Evolutionary conservation across 2,113 vertebrate species (phyloP), one percentile per base, ranked within the genome.

Genomic region (Dasyurus viverrinus): DNA sequence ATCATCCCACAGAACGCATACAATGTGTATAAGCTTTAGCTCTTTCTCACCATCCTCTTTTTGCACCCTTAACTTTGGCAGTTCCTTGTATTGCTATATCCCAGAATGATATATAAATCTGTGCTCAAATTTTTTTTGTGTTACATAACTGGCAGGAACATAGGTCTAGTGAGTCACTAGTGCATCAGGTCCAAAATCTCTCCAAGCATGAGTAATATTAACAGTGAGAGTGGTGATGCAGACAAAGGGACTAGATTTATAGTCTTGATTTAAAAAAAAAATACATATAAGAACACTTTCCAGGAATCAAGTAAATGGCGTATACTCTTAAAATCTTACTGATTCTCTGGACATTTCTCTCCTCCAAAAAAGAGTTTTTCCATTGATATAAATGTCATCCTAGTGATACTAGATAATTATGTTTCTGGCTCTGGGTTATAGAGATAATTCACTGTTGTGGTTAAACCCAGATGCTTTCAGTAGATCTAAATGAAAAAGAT

Each of bases 1-100:
- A 98, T 91, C 94, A n/a, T 91, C 95, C 91, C 97, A 97, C 93
- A 93, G 96, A 93, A 12, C 92, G 22, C 36, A 84, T 23, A 68
- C 12, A n/a, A 23, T 84, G 16, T 84, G 19, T 42, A 23, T 42
- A 42, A 84, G 68, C 16, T 84, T 7, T 84, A 22, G 19, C n/a
- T 95, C 93, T 97, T 52, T 53, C 24, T 36, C 90, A 36, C 50
- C 10, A 30, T 19, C 27, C 30, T 26, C 90, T 53, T 36, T 11
- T 11, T 90, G 27, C 12, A 90, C 8, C 7, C 8, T 14, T 53
- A 53, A 14, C 48, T 36, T 30, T 90, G 46, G 19, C 68, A 84
- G 68, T 42, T 84, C 1, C 47, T 27, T 22, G 8, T 53, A 53
- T 57, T 54, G 84, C 2, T 92, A 50, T 19, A 76, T 2, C 22